These are phyloP conservation scores for Drosophila setifemur DNA, from an alignment of 1,140 invertebrate species.

Conservation along the genomic window DNA sequence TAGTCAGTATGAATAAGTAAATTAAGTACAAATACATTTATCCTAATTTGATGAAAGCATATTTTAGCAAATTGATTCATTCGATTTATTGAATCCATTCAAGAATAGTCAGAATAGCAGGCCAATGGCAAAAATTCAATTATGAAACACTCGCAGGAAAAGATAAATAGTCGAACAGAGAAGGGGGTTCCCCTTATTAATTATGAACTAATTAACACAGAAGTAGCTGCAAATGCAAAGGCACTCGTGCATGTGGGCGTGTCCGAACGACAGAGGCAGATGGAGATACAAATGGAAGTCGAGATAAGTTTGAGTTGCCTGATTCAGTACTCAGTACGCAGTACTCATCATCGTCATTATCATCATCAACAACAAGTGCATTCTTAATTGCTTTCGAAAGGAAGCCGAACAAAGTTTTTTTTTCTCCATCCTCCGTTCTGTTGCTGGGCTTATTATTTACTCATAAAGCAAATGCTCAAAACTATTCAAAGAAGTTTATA, in stretches of 20 bases:
- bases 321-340: too few relatives aligned
- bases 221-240: conserved; percentile 17
- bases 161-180: conserved; percentile 45
- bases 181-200: conserved; percentile 48
- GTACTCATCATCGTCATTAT: conserved; percentile 24
- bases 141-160: conserved; percentile 26
- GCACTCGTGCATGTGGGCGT: conserved; percentile 67
- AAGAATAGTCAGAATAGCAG: neutral
- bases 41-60: neutral
- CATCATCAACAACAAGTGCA: conserved; percentile 56
- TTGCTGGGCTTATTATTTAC: conserved; percentile 40
- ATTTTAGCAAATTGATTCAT: neutral
- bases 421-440: neutral
- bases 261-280: conserved; percentile 40
- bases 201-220: conserved; percentile 68
- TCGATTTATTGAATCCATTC: neutral
- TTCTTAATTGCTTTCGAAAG: conserved; percentile 59
- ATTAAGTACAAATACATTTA: too few relatives aligned
- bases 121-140: conserved; percentile 54
- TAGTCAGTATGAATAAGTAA: too few relatives aligned
- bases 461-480: conserved; percentile 59
- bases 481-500: conserved; percentile 63
- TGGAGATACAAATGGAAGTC: conserved; percentile 13
- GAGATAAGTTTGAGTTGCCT: conserved; percentile 1
- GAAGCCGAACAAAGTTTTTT: conserved; percentile 40